Evolutionary conservation across 1,140 invertebrate genomes (phyloP), one percentile per base, ranked within the genome.

Genomic region (Littorina saxatilis): DNA sequence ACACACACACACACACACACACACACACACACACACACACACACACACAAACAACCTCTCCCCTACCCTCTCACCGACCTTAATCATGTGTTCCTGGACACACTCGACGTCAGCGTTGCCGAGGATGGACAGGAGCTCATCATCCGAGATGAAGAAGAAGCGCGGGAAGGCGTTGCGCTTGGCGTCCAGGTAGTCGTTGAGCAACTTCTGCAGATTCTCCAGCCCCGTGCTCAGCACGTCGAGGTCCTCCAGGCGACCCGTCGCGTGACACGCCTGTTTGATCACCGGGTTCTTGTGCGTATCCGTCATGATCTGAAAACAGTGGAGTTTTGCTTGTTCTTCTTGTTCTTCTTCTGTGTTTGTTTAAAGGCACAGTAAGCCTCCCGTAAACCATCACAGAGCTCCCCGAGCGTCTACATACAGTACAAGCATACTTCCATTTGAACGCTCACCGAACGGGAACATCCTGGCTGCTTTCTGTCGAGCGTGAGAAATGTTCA

Each of bases 91-190:
- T 87, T 97, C 95, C 92, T 98, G 96, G 17, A 97, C 96, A 87
- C 95, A 95, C 76, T 92, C 92, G 20, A 95, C 94, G 77, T 96
- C 94, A 83, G 94, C 96, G 86, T 95, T 96, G 23, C 96, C 96
- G 27, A 98, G 93, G 85, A 98, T 96, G 32, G 95, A 95, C 20
- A 98, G 93, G 47, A 98, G 90, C 92, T 98, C 97, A 87, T 97
- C 96, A 75, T 97, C 97, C 2, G 96, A 97, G 83, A 98, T 96
- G 90, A 98, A 98, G 92, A 96, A 97, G 91, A 98, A 98, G 84
- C 97, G 91, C 23, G 97, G 96, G 94, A 95, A 98, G 73, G 96
- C 94, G 79, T 95, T 94, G 81, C 97, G 93, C 92, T 97, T 98
- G 0, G 95, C 95, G 88, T 97, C 96, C 77, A 98, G 93, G 91